Evolutionary conservation across 2,797 vertebrate species (phyloP), one percentile per base, ranked within the genome.

Genomic region (Salmo trutta): DNA sequence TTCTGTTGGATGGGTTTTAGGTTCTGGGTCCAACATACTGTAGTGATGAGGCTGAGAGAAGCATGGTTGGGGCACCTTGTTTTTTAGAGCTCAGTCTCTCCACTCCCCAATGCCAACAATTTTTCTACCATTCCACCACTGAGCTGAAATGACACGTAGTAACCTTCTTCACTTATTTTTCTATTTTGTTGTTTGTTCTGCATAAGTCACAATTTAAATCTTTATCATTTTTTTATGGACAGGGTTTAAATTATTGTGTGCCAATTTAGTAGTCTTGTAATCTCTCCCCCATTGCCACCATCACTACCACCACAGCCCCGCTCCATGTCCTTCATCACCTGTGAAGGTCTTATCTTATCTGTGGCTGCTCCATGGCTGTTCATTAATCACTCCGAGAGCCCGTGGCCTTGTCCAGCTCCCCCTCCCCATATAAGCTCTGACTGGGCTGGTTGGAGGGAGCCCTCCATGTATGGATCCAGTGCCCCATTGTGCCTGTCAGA

Each of bases 311-410:
- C 81, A 77, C 74, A 66, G 82, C 82, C 83, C 83, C 79, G 56
- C 56, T 3, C 2, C 10, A 62, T 77, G 89, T 91, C 91, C 91
- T 92, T 91, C 91, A 91, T 90, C 88, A 87, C 88, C 83, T 87
- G 81, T 86, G 84, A 93, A 92, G 90, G 90, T 90, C 87, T 90
- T 89, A 92, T 92, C 90, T 91, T 92, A 91, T 93, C 92, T 89
- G 88, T 51, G 77, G 81, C 87, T 77, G 87, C 84, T 92, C 88
- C 79, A 77, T 81, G 78, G 83, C 85, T 90, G 79, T 87, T 91
- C 91, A 93, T 93, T 90, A 94, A 93, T 94, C 91, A 93, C 88
- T 88, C 79, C 0, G 10, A 74, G 16, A 64, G 85, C 78, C 87
- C 82, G 75, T 79, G 82, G 91, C 90, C 91, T 91, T 91, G 90